Evolutionary conservation across 2,888 invertebrate species (phyloP).

Genomic region (Tubulanus polymorphus): DNA sequence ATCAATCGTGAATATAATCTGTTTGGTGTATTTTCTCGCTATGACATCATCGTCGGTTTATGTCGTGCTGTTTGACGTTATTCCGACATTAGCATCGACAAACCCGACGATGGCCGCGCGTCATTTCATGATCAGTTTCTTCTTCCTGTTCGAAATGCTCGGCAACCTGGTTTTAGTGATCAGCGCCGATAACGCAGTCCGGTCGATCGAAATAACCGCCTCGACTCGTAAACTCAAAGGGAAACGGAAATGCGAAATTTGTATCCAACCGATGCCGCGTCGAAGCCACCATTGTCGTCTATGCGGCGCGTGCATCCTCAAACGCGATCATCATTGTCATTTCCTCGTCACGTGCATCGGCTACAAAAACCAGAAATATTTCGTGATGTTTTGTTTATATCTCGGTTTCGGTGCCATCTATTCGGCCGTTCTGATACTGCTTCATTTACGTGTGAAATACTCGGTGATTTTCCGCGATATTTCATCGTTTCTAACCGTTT

Average conservation of each 20-base stretch:
- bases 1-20: not conserved
- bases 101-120: too few species aligned
- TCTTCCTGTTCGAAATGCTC: too few species aligned
- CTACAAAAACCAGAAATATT: conserved; percentile 42
- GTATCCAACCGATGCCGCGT: conserved; percentile 25
- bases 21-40: not conserved
- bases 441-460: not conserved
- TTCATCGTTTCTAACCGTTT: not conserved
- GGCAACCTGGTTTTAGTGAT: too few species aligned
- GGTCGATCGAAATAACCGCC: too few species aligned
- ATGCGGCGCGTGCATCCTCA: conserved; percentile 43
- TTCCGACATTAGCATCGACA: too few species aligned
- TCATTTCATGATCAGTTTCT: too few species aligned
- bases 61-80: too few species aligned
- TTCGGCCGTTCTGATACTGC: conserved; percentile 23
- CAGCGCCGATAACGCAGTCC: too few species aligned
- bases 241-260: not conserved
- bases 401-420: conserved; percentile 26
- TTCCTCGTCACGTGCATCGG: conserved; percentile 45
- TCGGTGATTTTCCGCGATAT: not conserved
- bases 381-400: conserved; percentile 40
- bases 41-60: too few species aligned
- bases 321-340: conserved; percentile 49
- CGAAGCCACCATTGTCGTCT: conserved; percentile 45
- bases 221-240: too few species aligned